Base-by-base conservation (phyloP, 2,113 vertebrate genomes). In the Ammodytes marinus region DNA sequence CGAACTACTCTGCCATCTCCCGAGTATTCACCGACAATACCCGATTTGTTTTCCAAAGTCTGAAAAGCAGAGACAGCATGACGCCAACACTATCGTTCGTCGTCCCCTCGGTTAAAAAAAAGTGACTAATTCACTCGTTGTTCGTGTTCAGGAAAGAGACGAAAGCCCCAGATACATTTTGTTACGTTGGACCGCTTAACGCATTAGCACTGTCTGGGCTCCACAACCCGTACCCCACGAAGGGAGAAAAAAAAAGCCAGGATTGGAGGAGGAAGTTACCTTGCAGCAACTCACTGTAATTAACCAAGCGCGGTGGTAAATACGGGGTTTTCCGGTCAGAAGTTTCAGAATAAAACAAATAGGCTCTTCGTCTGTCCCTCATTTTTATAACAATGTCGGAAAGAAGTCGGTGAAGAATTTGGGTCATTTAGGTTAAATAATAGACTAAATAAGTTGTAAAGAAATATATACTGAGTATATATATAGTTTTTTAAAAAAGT, bases 201-300 rank as follows among this genome's bases (percentile, higher is more conserved):
- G 60, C 49, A 69, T 61, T 37, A 66, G 50, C 64, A 0, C 50
- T 17, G 74, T 58, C 60, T 47, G 42, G 19, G 73, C 77, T 90
- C 67, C 63, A n/a, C 64, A 65, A 70, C 55, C 82, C 55, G 14
- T 40, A 63, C 58, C 69, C 55, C 61, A 46, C 58, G 81, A 71
- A 82, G 80, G 87, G 74, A n/a, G 12, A 19, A 59, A 73, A 13
- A 78, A 71, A 80, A 53, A 88, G 67, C 80, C 82, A 85, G 73
- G 78, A 74, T 67, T 67, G 88, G 88, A 93, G 95, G 87, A 96
- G 95, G 95, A 95, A 96, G 95, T 95, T 93, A 91, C 93, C 88
- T 89, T 87, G 87, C 84, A 77, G 85, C 93, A 91, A 94, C 72
- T 83, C 70, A 37, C 50, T 50, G 61, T 52, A 42, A 82, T 69